Evolutionary conservation across 2,888 invertebrate genomes (phyloP), one percentile per base, ranked within the genome.

Genomic region (Brachyptera putata): DNA sequence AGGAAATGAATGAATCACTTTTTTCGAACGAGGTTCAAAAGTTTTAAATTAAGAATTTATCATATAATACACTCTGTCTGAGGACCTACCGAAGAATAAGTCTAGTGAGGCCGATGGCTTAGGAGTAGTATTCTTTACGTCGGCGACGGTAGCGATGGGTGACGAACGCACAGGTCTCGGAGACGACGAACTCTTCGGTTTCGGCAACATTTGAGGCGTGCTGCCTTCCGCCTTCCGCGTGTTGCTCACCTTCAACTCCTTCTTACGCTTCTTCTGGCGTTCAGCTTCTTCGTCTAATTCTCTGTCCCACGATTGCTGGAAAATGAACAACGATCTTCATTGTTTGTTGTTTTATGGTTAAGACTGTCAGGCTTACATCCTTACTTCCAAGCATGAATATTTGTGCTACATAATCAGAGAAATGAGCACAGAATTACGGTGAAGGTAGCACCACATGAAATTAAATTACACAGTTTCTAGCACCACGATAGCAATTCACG

Each of bases 251-350:
- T 85, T 79, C 0, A 82, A 79, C 1, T 84, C 80, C 74, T 91
- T 91, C 81, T 91, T 91, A 77, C 90, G 89, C 68, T 88, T 83
- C 70, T 89, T 90, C 70, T 87, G 88, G 65, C 83, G 81, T 71
- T 91, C 91, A 55, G 89, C 83, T 75, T 91, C 91, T 70, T 91
- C 91, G 67, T 92, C 92, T 63, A 92, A 85, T 73, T 92, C 92
- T 73, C 91, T 89, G 68, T 90, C 92, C 90, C 86, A 86, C 72
- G 73, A 82, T 63, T 79, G 75, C 77, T 77, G 57, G 25, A 56
- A 58, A 14, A 5, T 5, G 11, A 30, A 30, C 5, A 5, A 11
- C 34, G 34, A n/a, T n/a, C n/a, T n/a, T n/a, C n/a, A n/a, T n/a
- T n/a, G n/a, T n/a, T n/a, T n/a, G n/a, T n/a, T n/a, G 34, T 30